phyloP scores from a whole-genome alignment of 2,888 invertebrate species.

The Drosophila neotestacea region DNA sequence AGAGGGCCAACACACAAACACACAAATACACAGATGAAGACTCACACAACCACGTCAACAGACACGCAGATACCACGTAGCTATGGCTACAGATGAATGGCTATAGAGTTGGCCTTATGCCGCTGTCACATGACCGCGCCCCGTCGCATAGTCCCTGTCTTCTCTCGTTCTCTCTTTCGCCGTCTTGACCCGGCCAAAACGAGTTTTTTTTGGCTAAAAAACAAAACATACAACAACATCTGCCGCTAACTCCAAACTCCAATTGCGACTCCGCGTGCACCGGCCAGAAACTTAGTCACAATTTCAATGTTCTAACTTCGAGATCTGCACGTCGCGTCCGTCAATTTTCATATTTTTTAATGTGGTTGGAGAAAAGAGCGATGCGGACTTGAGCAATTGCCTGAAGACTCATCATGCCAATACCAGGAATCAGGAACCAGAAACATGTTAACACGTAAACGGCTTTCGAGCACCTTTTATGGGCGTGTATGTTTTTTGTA shows the following conservation, averaged over 20 bases:
- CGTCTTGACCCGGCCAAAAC: constrained; percentile 59
- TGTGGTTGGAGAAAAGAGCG: constrained; percentile 15
- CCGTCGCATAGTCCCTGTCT: constrained; percentile 24
- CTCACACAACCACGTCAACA: constrained; percentile 12
- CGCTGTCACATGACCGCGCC: constrained; percentile 69
- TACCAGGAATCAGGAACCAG: constrained; percentile 64
- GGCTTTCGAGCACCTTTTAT: constrained; percentile 65
- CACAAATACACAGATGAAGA: constrained; percentile 8
- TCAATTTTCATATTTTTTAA: constrained; percentile 31
- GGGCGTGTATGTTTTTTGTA: constrained; percentile 48
- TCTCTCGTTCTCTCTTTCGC: background rate
- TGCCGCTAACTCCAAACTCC: constrained; percentile 54
- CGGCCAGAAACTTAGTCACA: constrained; percentile 57
- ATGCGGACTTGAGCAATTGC: constrained; percentile 20
- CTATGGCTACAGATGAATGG: constrained; percentile 44
- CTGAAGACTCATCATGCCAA: constrained; percentile 48
- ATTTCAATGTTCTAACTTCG: constrained; percentile 55
- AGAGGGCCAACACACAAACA: constrained; percentile 39
- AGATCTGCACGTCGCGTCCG: background rate
- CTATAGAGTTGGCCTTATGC: constrained; percentile 52
- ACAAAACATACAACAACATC: constrained; percentile 39
- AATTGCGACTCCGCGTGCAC: constrained; percentile 39
- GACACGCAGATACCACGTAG: constrained; percentile 16
- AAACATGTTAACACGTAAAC: constrained; percentile 64
- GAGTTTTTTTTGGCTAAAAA: constrained; percentile 68